Percentiles rank a stretch among this genome's conserved stretches.
phyloP scores from a whole-genome alignment of 2,888 invertebrate genomes.

The Heteropelma amictum region DNA sequence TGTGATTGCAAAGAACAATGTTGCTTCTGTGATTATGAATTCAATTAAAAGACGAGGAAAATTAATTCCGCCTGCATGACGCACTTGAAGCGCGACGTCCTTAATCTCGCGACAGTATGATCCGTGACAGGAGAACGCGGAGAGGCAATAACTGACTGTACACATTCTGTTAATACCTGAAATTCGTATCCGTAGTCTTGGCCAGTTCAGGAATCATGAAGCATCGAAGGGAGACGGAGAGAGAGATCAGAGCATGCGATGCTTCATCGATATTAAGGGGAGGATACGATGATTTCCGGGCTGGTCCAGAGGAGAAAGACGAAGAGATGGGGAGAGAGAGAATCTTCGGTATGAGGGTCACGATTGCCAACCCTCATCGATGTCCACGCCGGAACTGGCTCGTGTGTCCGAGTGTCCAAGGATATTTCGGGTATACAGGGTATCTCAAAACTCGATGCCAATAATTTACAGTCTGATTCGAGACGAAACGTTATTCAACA shows the following conservation, averaged over 20 bases:
- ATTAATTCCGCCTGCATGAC: neutral
- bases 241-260: slow-evolving; percentile 31
- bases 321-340: slow-evolving; percentile 14
- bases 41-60: too few relatives aligned
- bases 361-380: slow-evolving; percentile 24
- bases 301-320: neutral
- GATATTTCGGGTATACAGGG: neutral
- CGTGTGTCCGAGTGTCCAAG: slow-evolving; percentile 19
- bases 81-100: slow-evolving; percentile 1
- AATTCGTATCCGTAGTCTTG: slow-evolving; percentile 56
- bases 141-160: slow-evolving; percentile 29
- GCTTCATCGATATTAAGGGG: slow-evolving; percentile 37
- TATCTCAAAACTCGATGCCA: neutral
- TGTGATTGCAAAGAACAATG: too few relatives aligned
- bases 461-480: neutral
- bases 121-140: too few relatives aligned
- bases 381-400: slow-evolving; percentile 31
- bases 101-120: slow-evolving; percentile 18
- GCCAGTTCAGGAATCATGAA: slow-evolving; percentile 16
- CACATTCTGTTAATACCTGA: slow-evolving; percentile 59
- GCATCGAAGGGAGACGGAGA: slow-evolving; percentile 14
- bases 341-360: slow-evolving; percentile 49
- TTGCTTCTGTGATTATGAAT: too few relatives aligned
- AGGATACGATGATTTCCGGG: slow-evolving; percentile 36
- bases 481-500: too few relatives aligned